Evolutionary conservation across 2,888 invertebrate species (phyloP), one percentile per base, ranked within the genome.

Genomic region (Poecilus cupreus): DNA sequence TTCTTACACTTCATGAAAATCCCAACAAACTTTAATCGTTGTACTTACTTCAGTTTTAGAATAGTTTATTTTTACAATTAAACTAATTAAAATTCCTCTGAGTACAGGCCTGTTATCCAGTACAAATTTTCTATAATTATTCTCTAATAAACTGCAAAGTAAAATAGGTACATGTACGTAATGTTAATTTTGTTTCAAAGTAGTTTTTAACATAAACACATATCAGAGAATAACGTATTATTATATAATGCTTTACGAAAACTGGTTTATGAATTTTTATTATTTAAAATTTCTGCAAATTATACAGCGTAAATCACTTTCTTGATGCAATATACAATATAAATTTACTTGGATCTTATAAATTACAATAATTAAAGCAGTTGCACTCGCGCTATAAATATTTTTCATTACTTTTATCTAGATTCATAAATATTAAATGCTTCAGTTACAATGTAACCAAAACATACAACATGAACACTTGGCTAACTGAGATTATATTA

Each of bases 261-360:
- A 54, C 54, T 54, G 54, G 54, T 54, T 54, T 54, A 54, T 10
- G 6, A 22, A 54, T 54, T 54, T 54, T 54, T 54, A 54, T 54
- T 20, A 54, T 54, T 54, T 20, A 10, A 54, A 54, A 54, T 54
- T 54, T 54, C 54, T 20, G 8, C 18, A 54, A 54, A 54, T 54
- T 54, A 54, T 54, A 22, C 22, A 20, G 5, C 3, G 22, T 22
- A 54, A 54, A 54, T 54, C 18, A 54, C 54, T 54, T 54, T 32
- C 32, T 32, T 32, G 32, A 32, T 11, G 54, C 54, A 20, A 20
- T 54, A 20, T 20, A 22, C 54, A 54, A 22, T 54, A 54, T 54
- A 54, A 22, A 54, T 22, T 54, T 54, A 54, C 20, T 54, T 18
- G 11, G 20, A 18, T 22, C 22, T 20, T 54, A 20, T 20, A 54